These are phyloP conservation scores for Gymnocypris eckloni DNA, from an alignment of 2,797 vertebrate genomes.

Conservation along the genomic window DNA sequence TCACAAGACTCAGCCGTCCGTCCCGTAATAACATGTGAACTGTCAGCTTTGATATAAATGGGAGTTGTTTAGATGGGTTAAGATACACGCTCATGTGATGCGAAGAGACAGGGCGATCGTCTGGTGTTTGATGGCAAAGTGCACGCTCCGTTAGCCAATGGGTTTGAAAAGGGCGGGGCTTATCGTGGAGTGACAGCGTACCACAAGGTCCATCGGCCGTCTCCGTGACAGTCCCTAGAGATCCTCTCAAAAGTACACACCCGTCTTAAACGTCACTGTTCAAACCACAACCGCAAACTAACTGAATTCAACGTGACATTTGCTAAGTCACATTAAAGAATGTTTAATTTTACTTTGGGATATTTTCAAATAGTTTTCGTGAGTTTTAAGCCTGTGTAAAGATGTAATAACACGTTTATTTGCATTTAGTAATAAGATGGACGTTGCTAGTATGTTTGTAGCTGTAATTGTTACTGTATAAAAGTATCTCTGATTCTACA, in stretches of 20 bases:
- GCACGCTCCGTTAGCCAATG: constrained; percentile 48
- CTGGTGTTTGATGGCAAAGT: constrained; percentile 16
- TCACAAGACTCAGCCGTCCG: constrained; percentile 12
- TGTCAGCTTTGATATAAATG: neutral
- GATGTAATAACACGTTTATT: neutral
- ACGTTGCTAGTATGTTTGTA: neutral
- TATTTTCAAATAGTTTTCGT: neutral
- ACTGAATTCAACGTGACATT: neutral
- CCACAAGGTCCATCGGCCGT: constrained; percentile 33
- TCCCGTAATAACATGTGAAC: neutral
- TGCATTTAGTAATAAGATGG: too few relatives aligned
- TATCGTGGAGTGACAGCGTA: constrained; percentile 52
- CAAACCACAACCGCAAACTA: neutral
- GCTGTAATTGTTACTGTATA: neutral
- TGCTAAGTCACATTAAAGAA: neutral
- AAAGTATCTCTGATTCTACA: neutral
- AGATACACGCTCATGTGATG: neutral
- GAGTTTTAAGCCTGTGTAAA: neutral
- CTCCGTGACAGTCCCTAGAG: constrained; percentile 50
- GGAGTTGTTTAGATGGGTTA: neutral
- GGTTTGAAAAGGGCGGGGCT: constrained; percentile 42
- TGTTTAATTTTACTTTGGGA: neutral
- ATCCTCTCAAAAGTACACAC: constrained; percentile 55
- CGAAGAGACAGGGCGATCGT: constrained; percentile 1
- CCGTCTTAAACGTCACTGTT: neutral